A percentile compares a stretch with the other conserved stretches of the same genome.
Evolutionary conservation across 64 coral and sea anemone species (phyloP).

Genomic region (Montipora efflorescens): DNA sequence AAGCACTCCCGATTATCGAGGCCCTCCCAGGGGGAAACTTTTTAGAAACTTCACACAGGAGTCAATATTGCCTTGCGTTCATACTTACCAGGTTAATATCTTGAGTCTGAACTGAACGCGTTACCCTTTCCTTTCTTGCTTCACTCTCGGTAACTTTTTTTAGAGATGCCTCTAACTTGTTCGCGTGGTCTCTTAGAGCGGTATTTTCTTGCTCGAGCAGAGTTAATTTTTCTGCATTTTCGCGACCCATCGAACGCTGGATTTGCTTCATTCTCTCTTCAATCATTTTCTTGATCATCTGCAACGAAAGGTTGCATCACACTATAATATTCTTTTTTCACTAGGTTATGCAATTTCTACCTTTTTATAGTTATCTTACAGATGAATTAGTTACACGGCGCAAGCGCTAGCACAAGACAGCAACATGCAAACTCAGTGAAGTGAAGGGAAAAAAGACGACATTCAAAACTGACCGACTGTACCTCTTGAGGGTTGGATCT

Average conservation of each 20-base stretch:
- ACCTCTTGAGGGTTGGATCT: too few relatives aligned
- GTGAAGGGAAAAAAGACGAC: too few relatives aligned
- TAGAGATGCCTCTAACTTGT: slow-evolving; percentile 76
- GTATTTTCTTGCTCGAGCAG: slow-evolving; percentile 81
- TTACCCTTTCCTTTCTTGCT: slow-evolving; percentile 21
- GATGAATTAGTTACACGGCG: too few relatives aligned
- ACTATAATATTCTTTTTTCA: neutral
- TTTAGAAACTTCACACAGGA: too few relatives aligned
- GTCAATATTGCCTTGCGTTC: neutral
- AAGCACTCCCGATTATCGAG: neutral
- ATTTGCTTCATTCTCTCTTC: slow-evolving; percentile 69
- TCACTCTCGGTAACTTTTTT: slow-evolving; percentile 62
- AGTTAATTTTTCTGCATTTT: slow-evolving; percentile 45
- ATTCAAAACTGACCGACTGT: too few relatives aligned
- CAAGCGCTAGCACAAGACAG: too few relatives aligned
- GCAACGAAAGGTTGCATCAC: neutral
- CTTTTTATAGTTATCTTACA: neutral
- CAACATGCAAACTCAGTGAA: too few relatives aligned
- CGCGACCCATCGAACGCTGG: slow-evolving; percentile 40
- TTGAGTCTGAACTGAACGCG: slow-evolving; percentile 70
- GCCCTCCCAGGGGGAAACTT: too few relatives aligned
- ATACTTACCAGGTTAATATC: slow-evolving; percentile 30
- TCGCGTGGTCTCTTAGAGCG: slow-evolving; percentile 69
- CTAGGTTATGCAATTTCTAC: too few relatives aligned
- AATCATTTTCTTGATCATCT: slow-evolving; percentile 60